phyloP scores from a whole-genome alignment of 2,888 invertebrate species.

The Herminia tarsipennalis region DNA sequence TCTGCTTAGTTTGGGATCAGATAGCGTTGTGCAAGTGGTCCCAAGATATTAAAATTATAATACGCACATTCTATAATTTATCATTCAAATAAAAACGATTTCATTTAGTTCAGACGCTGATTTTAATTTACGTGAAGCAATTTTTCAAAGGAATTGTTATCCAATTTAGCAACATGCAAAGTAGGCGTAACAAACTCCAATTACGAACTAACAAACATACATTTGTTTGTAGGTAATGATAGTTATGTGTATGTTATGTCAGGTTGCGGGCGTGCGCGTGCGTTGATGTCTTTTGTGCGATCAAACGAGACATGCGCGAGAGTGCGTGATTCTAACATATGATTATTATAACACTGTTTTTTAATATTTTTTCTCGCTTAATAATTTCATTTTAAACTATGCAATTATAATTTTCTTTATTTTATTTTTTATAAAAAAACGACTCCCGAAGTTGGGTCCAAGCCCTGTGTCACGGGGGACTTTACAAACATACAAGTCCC shows the following conservation, averaged over 20 bases:
- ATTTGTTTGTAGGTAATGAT: constrained; percentile 10
- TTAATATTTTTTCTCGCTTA: not conserved
- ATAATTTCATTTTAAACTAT: not conserved
- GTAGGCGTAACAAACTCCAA: constrained; percentile 15
- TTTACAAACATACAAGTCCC: no score
- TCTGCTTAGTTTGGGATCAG: no score
- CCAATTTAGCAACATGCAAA: constrained; percentile 11
- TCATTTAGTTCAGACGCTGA: no score
- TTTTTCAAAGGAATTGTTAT: constrained; percentile 5
- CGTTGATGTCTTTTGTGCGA: constrained; percentile 61
- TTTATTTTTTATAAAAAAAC: no score
- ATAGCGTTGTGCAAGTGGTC: no score
- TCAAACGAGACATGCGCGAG: constrained; percentile 27
- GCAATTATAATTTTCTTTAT: no score
- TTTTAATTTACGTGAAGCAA: no score
- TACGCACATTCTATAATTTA: no score
- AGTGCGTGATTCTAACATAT: not conserved
- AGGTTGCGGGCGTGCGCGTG: constrained; percentile 20
- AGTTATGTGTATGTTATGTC: constrained; percentile 18
- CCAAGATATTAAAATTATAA: no score
- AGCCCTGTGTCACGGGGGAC: no score
- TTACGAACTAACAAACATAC: constrained; percentile 6
- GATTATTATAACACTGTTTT: not conserved
- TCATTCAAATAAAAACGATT: no score
- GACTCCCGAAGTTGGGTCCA: no score